A percentile compares a stretch with the other conserved stretches of the same genome.
phyloP scores from a whole-genome alignment of 2,113 vertebrate species.

The Carlito syrichta region DNA sequence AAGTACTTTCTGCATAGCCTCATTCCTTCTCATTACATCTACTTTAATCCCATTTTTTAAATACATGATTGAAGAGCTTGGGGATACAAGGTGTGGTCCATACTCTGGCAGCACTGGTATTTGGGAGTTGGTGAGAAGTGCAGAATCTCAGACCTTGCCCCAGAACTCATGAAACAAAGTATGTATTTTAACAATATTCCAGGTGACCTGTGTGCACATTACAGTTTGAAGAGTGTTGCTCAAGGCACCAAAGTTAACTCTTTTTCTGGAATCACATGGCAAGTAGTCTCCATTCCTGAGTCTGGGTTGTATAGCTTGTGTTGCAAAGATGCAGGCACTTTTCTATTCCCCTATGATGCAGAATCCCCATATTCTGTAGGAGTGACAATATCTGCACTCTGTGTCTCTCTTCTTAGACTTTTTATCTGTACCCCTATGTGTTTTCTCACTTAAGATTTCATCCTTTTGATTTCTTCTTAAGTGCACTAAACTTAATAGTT shows the following conservation, averaged over 20 bases:
- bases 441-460: not conserved
- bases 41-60: not conserved
- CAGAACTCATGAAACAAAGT: not conserved
- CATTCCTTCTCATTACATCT: not conserved
- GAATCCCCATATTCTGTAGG: fast-evolving
- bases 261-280: not conserved
- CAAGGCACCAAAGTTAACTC: too few relatives aligned
- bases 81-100: not conserved
- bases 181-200: not conserved
- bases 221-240: not conserved
- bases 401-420: not conserved
- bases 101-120: not conserved
- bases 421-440: not conserved
- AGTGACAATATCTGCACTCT: not conserved
- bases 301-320: too few relatives aligned
- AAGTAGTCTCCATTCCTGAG: not conserved
- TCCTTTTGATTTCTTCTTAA: not conserved
- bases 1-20: not conserved
- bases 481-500: not conserved
- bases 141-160: too few relatives aligned
- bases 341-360: not conserved
- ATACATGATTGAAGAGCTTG: not conserved
- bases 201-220: not conserved
- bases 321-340: not conserved
- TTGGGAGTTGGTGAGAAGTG: not conserved